Evolutionary conservation across 2,797 vertebrate species (phyloP).

Genomic region (Muscicapa striata): DNA sequence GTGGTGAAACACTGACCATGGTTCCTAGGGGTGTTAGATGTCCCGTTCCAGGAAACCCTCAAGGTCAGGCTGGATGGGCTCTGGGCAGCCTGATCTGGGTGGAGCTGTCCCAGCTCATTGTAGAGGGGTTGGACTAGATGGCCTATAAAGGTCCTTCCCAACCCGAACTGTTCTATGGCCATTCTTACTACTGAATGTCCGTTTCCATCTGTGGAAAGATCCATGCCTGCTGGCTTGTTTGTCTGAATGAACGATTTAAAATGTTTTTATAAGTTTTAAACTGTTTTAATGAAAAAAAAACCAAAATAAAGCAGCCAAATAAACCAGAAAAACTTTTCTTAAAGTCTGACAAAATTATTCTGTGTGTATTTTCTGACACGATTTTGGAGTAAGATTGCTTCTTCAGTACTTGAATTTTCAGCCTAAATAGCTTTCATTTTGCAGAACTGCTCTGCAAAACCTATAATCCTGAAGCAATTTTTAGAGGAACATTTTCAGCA

Average conservation of each 20-base stretch:
- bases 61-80: neutral
- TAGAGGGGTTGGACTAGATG: neutral
- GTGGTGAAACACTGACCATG: neutral
- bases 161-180: neutral
- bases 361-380: neutral
- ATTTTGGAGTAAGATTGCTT: neutral
- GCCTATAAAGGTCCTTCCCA: neutral
- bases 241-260: neutral
- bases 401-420: neutral
- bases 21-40: neutral
- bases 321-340: neutral
- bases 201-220: neutral
- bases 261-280: neutral
- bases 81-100: neutral
- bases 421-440: neutral
- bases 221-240: neutral
- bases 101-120: neutral
- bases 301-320: neutral
- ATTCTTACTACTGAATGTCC: neutral
- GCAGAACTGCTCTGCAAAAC: neutral
- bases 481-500: neutral
- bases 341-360: neutral
- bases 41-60: neutral
- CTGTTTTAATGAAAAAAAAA: neutral
- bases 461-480: neutral